A percentile compares a stretch with the other conserved stretches of the same genome.
Conservation (phyloP, 2,797 vertebrate genomes). For the Leptoclinus maculatus region DNA sequence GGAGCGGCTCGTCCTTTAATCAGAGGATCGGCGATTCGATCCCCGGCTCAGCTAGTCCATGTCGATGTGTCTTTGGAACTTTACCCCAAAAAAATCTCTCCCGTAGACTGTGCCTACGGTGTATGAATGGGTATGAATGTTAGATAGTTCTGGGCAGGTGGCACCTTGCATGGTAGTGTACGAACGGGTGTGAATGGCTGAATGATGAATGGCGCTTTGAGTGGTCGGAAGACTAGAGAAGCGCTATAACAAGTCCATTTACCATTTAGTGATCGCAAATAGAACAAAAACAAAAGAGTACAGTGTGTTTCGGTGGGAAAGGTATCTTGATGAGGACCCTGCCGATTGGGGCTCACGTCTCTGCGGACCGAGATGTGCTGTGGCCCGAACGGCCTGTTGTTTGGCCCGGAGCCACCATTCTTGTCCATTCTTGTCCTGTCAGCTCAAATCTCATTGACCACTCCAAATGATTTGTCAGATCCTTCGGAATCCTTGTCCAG, state of each 20-base stretch:
- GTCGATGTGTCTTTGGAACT: neutral
- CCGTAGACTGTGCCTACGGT: neutral
- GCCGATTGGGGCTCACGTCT: neutral
- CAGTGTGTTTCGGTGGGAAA: constrained; percentile 8
- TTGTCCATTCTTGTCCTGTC: constrained; percentile 77
- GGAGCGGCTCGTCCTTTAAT: no score
- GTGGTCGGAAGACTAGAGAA: neutral
- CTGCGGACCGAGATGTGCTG: constrained; percentile 11
- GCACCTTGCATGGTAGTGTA: no score
- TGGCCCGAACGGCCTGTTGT: constrained; percentile 42
- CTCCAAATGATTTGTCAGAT: constrained; percentile 56
- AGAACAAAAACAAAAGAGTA: neutral
- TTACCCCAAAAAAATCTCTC: neutral
- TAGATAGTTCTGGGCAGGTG: no score
- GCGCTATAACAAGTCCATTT: neutral
- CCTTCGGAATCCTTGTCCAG: constrained; percentile 65
- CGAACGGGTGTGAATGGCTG: neutral
- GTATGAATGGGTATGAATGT: no score
- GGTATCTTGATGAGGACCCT: neutral
- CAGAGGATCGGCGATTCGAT: no score
- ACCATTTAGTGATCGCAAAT: neutral
- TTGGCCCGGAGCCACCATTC: constrained; percentile 62
- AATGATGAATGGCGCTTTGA: neutral
- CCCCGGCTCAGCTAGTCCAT: no score
- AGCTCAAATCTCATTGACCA: constrained; percentile 65